These are phyloP conservation scores for Crocallis elinguaria DNA, from an alignment of 2,888 invertebrate species.

Conservation along the genomic window DNA sequence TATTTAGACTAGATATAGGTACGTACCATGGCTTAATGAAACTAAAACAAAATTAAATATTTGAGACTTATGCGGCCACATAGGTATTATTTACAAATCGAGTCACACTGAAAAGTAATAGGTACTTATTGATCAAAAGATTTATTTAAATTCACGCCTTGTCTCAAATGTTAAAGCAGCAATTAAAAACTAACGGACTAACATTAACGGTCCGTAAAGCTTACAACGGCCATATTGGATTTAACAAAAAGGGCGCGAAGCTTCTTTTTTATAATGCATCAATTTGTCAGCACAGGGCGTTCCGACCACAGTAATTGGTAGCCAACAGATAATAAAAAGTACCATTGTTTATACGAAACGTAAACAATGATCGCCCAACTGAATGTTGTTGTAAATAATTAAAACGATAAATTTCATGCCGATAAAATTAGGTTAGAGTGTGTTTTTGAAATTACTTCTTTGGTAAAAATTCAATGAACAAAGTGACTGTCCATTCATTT, in stretches of 20 bases:
- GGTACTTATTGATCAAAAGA: no score
- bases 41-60: no score
- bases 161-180: slow-evolving; percentile 13
- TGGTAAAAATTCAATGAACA: neutral
- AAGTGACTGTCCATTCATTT: no score
- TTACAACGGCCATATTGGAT: slow-evolving; percentile 34
- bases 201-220: slow-evolving; percentile 27
- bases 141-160: no score
- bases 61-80: no score
- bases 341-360: slow-evolving; percentile 52
- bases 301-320: slow-evolving; percentile 69
- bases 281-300: slow-evolving; percentile 78
- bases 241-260: slow-evolving; percentile 32
- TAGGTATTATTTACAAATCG: no score
- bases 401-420: slow-evolving; percentile 12
- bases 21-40: no score
- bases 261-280: slow-evolving; percentile 38
- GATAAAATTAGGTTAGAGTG: neutral
- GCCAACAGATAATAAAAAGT: slow-evolving; percentile 49
- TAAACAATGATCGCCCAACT: slow-evolving; percentile 46
- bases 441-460: neutral
- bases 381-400: slow-evolving; percentile 33
- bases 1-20: no score
- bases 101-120: no score
- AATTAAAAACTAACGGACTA: slow-evolving; percentile 26